Evolutionary conservation across 2,113 vertebrate genomes (phyloP).

Genomic region (Amphilophus citrinellus): DNA sequence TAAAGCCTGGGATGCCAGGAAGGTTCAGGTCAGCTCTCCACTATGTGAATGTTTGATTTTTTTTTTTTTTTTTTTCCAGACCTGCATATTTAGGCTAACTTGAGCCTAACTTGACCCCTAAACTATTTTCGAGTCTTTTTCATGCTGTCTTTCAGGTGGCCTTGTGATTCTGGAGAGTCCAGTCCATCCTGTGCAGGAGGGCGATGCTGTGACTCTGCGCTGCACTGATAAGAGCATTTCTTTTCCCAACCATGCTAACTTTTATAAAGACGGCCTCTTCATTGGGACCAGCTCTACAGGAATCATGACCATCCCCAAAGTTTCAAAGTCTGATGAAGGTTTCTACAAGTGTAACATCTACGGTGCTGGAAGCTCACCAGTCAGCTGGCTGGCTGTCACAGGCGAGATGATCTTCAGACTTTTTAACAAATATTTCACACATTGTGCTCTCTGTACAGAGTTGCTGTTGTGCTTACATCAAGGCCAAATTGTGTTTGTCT

Average conservation of each 20-base stretch:
- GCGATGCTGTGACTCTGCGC: neutral
- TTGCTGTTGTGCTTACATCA: neutral
- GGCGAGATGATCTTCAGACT: neutral
- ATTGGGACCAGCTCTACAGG: neutral
- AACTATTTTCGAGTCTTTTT: neutral
- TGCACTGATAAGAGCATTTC: neutral
- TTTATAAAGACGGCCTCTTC: slow-evolving; percentile 13
- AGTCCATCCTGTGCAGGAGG: neutral
- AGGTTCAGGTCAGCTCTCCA: fast-evolving
- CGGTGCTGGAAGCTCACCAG: neutral
- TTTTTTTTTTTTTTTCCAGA: neutral
- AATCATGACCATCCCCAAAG: neutral
- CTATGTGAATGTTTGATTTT: neutral
- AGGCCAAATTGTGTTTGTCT: neutral
- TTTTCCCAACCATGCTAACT: fast-evolving
- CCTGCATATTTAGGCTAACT: neutral
- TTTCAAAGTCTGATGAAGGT: neutral
- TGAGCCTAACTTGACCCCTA: neutral
- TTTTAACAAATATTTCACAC: neutral
- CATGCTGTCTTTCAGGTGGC: neutral
- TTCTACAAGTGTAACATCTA: neutral
- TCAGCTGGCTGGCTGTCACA: neutral
- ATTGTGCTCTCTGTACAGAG: neutral
- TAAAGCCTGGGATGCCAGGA: fast-evolving
- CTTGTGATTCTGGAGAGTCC: slow-evolving; percentile 8